phyloP scores from a whole-genome alignment of 2,113 vertebrate genomes.

The Cranoglanis bouderius region DNA sequence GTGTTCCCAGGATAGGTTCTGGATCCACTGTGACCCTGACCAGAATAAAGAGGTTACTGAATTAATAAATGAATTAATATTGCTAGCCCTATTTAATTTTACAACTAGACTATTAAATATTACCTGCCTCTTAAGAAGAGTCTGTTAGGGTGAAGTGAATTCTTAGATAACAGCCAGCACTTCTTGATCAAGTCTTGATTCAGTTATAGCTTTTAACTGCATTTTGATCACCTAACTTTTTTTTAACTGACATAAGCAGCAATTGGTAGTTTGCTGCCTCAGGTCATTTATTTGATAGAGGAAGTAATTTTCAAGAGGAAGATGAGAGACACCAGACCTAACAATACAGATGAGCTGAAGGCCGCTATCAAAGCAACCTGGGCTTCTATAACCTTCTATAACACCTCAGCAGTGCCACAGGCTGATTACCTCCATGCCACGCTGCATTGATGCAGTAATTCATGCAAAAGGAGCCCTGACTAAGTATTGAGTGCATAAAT shows the following conservation, averaged over 20 bases:
- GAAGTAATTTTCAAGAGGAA: no score
- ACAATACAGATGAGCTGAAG: no score
- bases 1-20: neutral
- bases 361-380: no score
- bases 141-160: neutral
- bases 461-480: no score
- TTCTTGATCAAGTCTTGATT: neutral
- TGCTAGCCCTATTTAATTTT: neutral
- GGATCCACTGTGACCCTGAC: neutral
- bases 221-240: neutral
- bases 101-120: neutral
- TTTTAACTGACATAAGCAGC: neutral
- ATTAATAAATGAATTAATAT: neutral
- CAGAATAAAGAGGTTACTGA: neutral
- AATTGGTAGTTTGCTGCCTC: neutral
- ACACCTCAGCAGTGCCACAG: no score
- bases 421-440: no score
- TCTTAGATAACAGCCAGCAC: neutral
- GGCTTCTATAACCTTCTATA: no score
- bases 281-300: neutral
- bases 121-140: neutral
- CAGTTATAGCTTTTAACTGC: neutral
- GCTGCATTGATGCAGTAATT: no score
- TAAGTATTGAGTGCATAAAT: no score
- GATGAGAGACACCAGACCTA: no score